Conservation (phyloP, 2,113 vertebrate species). For the Dolichotis patagonum region DNA sequence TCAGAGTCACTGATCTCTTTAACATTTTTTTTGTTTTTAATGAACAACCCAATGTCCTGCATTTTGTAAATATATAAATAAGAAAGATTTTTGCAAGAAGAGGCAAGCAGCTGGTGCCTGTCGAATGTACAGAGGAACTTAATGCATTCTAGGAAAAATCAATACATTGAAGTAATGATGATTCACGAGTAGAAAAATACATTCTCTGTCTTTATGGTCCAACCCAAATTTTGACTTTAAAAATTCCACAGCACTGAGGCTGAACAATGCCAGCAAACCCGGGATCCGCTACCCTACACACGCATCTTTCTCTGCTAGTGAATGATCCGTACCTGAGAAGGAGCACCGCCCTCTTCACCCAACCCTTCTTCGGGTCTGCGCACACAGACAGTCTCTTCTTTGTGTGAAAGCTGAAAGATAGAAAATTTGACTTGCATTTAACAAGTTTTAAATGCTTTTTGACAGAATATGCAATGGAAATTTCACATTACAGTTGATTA, state of each 20-base stretch:
- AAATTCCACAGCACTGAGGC: not conserved
- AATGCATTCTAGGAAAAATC: not conserved
- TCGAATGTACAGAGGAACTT: not conserved
- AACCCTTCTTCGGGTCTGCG: slow-evolving; percentile 81
- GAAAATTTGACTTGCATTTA: not conserved
- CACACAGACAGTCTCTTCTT: slow-evolving; percentile 53
- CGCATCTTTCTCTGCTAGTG: not conserved
- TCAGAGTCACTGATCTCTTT: not conserved
- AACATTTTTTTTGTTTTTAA: slow-evolving; percentile 26
- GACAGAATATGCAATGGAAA: not conserved
- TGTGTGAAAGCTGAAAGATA: slow-evolving; percentile 81
- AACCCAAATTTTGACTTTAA: not conserved
- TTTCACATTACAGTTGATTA: not conserved
- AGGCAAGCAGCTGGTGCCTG: not conserved
- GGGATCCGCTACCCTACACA: fast-evolving
- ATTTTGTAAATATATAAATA: not conserved
- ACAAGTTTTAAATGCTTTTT: not conserved
- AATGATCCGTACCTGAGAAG: slow-evolving; percentile 80
- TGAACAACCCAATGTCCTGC: not conserved
- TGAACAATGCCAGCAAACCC: not conserved
- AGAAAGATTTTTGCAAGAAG: not conserved
- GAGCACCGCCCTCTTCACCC: slow-evolving; percentile 82
- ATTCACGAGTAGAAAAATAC: not conserved
- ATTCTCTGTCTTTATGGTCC: not conserved
- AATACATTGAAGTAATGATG: not conserved